Percentiles rank a stretch among this genome's conserved stretches.
Conservation (phyloP, 2,888 invertebrate genomes). For the Pediacus dermestoides region DNA sequence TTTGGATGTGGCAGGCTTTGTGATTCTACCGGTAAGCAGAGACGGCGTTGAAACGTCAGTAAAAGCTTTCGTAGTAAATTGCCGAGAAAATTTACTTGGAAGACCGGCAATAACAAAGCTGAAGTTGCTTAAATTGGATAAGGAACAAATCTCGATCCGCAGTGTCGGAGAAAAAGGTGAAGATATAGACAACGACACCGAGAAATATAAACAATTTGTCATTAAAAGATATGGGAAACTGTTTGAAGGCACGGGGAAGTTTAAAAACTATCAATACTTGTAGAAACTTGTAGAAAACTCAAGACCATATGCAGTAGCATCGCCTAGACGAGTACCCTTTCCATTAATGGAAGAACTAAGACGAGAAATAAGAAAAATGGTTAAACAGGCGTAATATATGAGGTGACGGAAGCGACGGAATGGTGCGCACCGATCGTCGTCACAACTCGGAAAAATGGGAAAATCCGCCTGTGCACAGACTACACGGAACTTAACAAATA, state of each 20-base stretch:
- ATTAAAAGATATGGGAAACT: conserved; percentile 14
- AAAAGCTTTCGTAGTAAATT: conserved; percentile 2
- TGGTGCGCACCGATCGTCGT: conserved; percentile 43
- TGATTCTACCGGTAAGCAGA: neutral
- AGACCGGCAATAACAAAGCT: conserved; percentile 3
- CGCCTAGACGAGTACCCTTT: conserved; percentile 37
- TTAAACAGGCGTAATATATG: conserved; percentile 30
- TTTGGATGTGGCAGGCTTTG: neutral
- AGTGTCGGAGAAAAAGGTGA: neutral
- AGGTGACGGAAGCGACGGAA: conserved; percentile 34
- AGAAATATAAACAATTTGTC: too few relatives aligned
- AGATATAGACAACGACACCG: too few relatives aligned
- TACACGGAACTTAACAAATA: conserved; percentile 31
- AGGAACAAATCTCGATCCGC: too few relatives aligned
- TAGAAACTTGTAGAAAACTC: conserved; percentile 31
- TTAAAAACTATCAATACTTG: conserved; percentile 23
- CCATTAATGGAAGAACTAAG: conserved; percentile 35
- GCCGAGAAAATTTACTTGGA: conserved; percentile 6
- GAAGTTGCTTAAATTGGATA: neutral
- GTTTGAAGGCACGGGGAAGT: conserved; percentile 25
- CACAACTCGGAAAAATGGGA: conserved; percentile 28
- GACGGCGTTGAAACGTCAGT: neutral
- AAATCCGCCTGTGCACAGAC: conserved; percentile 34
- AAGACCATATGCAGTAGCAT: conserved; percentile 29
- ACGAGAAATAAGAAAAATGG: conserved; percentile 33